These are phyloP conservation scores for Calephelis nemesis DNA, from an alignment of 1,140 invertebrate species.

Conservation along the genomic window DNA sequence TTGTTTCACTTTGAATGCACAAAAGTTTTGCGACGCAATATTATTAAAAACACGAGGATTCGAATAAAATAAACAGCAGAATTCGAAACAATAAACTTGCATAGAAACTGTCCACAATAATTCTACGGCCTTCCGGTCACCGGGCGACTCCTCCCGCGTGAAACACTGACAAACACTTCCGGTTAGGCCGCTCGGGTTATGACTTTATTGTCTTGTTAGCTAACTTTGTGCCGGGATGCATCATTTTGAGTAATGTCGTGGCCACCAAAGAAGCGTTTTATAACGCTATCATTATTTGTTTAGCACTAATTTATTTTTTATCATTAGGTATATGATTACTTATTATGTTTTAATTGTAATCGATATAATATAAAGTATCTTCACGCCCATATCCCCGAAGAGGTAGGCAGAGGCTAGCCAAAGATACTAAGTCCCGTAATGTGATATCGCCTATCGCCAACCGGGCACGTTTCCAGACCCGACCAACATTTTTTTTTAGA, in stretches of 20 bases:
- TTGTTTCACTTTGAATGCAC: conserved; percentile 10
- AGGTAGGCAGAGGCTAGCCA: no score
- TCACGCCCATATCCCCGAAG: no score
- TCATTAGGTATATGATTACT: neutral
- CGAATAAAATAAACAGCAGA: conserved; percentile 29
- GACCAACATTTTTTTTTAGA: no score
- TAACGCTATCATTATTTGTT: neutral
- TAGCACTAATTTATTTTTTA: neutral
- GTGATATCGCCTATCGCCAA: no score
- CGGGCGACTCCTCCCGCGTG: conserved; percentile 40
- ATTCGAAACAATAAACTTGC: conserved; percentile 34
- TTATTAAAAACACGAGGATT: conserved; percentile 14
- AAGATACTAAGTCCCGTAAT: no score
- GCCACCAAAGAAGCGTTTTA: conserved; percentile 22
- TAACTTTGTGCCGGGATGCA: conserved; percentile 39
- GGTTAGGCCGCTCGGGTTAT: conserved; percentile 38
- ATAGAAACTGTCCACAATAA: conserved; percentile 37
- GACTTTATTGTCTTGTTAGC: conserved; percentile 50
- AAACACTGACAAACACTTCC: conserved; percentile 50
- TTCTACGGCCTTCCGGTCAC: conserved; percentile 27
- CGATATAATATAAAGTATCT: no score
- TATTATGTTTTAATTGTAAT: no score
- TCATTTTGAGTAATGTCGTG: conserved; percentile 35
- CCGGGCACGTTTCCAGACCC: no score
- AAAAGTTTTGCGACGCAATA: conserved; percentile 7